Evolutionary conservation across 30 jellyfish, hydroid and myxozoan species (phyloP).

Genomic region (Rhopilema esculentum): DNA sequence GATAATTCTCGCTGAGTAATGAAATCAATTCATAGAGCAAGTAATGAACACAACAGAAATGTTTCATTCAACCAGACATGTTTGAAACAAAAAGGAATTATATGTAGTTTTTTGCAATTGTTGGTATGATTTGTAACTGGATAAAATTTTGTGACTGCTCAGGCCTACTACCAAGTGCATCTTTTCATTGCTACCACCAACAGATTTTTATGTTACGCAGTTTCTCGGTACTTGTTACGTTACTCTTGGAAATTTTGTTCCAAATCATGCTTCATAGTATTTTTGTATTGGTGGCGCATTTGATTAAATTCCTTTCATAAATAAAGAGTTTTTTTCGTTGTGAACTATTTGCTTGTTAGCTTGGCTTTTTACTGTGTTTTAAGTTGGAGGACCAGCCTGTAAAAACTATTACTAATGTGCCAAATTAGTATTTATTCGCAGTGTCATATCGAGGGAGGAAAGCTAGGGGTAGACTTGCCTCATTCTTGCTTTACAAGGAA

Average conservation of each 20-base stretch:
- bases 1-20: background rate
- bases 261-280: background rate
- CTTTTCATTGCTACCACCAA: background rate
- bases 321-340: background rate
- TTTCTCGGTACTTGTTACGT: background rate
- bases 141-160: no score
- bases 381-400: background rate
- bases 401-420: no score
- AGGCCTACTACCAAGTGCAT: no score
- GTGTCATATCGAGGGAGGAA: no score
- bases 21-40: background rate
- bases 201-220: background rate
- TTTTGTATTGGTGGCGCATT: background rate
- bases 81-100: no score
- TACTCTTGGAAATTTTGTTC: background rate
- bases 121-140: no score
- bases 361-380: background rate
- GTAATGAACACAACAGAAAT: no score
- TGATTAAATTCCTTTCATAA: background rate
- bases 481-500: no score
- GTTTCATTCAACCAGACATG: no score
- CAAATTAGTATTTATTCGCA: no score
- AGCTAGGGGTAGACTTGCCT: no score
- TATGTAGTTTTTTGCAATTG: no score
- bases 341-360: background rate